phyloP scores from a whole-genome alignment of 1,140 invertebrate genomes.

The Brachionus calyciflorus region DNA sequence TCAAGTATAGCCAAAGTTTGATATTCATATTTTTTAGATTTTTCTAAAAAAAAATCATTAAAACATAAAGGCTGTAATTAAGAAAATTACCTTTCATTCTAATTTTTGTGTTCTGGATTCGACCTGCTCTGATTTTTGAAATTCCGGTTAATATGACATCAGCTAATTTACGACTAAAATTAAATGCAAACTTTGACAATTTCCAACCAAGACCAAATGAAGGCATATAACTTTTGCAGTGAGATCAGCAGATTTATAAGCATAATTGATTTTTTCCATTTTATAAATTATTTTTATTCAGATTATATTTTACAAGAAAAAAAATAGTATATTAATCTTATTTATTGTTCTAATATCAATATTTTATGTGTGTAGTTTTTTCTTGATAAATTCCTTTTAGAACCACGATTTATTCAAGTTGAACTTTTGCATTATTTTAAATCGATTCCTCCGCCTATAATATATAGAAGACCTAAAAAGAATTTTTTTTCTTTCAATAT shows the following conservation, averaged over 20 bases:
- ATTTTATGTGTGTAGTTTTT: too few species aligned
- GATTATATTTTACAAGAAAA: too few species aligned
- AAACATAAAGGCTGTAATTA: neutral
- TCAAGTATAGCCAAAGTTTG: neutral
- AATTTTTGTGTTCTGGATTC: neutral
- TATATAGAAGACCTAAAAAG: too few species aligned
- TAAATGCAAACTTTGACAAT: conserved; percentile 13
- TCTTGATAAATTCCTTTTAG: too few species aligned
- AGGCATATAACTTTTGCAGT: neutral
- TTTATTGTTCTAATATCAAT: too few species aligned
- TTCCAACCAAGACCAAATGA: conserved; percentile 2
- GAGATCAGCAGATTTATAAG: neutral
- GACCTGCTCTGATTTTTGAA: conserved; percentile 13
- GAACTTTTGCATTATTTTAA: too few species aligned
- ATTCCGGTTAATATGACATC: neutral
- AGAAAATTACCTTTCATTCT: neutral
- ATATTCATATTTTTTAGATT: conserved; percentile 1
- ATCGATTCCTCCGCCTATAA: too few species aligned
- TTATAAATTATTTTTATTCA: neutral
- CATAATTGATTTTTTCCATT: neutral
- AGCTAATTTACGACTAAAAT: conserved; percentile 8
- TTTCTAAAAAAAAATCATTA: conserved; percentile 2
- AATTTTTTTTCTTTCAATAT: too few species aligned
- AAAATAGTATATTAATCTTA: too few species aligned
- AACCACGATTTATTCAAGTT: too few species aligned